Conservation (phyloP, 2,888 invertebrate genomes). For the Sinodicranocentrus sp. region DNA sequence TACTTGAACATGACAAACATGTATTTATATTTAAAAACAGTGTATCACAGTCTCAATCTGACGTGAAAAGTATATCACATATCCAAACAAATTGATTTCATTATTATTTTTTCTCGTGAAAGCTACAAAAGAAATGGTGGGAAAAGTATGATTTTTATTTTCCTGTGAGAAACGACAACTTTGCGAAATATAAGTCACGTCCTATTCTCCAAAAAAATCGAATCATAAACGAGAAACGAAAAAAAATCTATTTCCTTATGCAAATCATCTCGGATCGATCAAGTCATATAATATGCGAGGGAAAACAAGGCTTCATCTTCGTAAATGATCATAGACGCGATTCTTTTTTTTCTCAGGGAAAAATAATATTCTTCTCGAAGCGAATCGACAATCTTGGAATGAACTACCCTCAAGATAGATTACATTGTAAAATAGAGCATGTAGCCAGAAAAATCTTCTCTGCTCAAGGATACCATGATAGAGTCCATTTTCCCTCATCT, state of each 20-base stretch:
- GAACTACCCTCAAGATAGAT: constrained; percentile 57
- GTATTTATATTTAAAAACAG: constrained; percentile 7
- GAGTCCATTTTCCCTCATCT: constrained; percentile 32
- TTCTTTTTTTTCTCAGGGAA: constrained; percentile 16
- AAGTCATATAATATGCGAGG: not conserved
- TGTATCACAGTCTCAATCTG: too few species aligned
- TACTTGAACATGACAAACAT: not conserved
- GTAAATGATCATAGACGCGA: not conserved
- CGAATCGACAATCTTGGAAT: constrained; percentile 51
- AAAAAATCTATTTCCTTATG: constrained; percentile 57
- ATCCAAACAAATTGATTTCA: not conserved
- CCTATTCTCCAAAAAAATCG: constrained; percentile 10
- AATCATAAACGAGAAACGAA: constrained; percentile 55
- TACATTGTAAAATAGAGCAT: constrained; percentile 52
- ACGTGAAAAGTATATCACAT: not conserved
- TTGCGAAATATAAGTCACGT: not conserved
- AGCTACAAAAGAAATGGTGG: not conserved
- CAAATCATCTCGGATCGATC: constrained; percentile 42
- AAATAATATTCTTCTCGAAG: constrained; percentile 23
- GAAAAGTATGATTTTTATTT: not conserved
- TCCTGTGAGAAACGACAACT: not conserved
- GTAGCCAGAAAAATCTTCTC: constrained; percentile 43
- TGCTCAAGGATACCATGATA: constrained; percentile 33
- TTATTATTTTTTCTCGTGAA: not conserved
- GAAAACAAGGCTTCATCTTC: not conserved